phyloP scores from a whole-genome alignment of 2,797 vertebrate genomes.

The Hylomyscus alleni region DNA sequence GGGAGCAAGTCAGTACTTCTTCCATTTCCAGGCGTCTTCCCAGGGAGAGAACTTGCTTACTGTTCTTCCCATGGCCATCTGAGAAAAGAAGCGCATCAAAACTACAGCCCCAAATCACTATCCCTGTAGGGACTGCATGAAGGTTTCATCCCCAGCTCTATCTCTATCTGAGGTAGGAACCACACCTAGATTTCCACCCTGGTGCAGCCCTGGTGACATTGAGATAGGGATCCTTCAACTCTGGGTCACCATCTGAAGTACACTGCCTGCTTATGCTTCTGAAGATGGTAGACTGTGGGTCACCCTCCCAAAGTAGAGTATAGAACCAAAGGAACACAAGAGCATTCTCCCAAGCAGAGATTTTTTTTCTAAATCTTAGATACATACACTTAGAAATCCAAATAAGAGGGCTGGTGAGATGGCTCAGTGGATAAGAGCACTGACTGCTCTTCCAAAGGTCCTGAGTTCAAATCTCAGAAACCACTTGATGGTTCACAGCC shows the following conservation, averaged over 20 bases:
- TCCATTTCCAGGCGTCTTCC: background rate
- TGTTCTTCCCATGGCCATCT: background rate
- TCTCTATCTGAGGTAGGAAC: background rate
- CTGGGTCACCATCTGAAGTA: background rate
- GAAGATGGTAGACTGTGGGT: background rate
- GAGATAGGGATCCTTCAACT: background rate
- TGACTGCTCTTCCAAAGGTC: no score
- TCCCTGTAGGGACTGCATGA: background rate
- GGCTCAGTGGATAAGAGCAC: no score
- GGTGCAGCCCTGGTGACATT: background rate
- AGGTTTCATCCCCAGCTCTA: background rate
- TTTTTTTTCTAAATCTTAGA: background rate
- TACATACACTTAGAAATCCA: background rate
- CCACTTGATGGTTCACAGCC: no score
- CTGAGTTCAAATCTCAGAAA: no score
- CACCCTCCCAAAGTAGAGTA: background rate
- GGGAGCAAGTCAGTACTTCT: background rate
- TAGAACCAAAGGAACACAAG: background rate
- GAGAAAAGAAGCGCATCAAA: background rate
- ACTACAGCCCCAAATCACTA: background rate
- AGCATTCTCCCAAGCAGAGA: background rate
- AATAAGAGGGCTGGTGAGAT: background rate
- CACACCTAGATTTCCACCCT: background rate
- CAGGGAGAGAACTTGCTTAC: no score
- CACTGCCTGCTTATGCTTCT: background rate